These are phyloP conservation scores for Pogonomyrmex californicus DNA, from an alignment of 1,140 invertebrate genomes.

Conservation along the genomic window DNA sequence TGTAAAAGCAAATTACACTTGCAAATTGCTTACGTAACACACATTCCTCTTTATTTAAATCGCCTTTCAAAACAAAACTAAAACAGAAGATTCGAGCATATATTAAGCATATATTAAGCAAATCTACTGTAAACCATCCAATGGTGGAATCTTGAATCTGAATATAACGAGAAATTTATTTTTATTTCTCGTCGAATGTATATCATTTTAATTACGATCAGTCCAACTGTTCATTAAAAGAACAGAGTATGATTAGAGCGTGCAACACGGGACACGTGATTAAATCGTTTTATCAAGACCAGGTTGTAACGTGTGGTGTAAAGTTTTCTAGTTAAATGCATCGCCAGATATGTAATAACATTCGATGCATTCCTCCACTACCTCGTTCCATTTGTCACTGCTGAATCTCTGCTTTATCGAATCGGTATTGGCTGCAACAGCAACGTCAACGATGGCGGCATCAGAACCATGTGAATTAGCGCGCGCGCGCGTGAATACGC, in stretches of 20 bases:
- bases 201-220: not conserved
- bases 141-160: not conserved
- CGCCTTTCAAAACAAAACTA: not conserved
- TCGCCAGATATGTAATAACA: not conserved
- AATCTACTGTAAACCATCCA: not conserved
- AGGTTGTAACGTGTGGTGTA: not conserved
- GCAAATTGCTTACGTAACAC: slow-evolving; percentile 25
- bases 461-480: slow-evolving; percentile 42
- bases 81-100: not conserved
- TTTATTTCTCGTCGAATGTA: slow-evolving; percentile 1
- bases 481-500: slow-evolving; percentile 55
- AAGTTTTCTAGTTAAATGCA: slow-evolving; percentile 4
- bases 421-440: slow-evolving; percentile 16
- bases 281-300: not conserved
- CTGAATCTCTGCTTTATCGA: slow-evolving; percentile 28
- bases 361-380: not conserved
- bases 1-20: slow-evolving; percentile 6
- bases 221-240: not conserved
- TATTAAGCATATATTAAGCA: not conserved
- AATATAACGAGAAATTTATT: not conserved
- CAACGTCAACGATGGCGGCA: slow-evolving; percentile 26
- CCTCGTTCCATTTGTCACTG: slow-evolving; percentile 27
- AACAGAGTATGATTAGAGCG: not conserved
- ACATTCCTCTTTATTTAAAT: not conserved
- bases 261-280: not conserved